These are phyloP conservation scores for Montipora capricornis DNA, from an alignment of 64 coral and sea anemone genomes.

Conservation along the genomic window DNA sequence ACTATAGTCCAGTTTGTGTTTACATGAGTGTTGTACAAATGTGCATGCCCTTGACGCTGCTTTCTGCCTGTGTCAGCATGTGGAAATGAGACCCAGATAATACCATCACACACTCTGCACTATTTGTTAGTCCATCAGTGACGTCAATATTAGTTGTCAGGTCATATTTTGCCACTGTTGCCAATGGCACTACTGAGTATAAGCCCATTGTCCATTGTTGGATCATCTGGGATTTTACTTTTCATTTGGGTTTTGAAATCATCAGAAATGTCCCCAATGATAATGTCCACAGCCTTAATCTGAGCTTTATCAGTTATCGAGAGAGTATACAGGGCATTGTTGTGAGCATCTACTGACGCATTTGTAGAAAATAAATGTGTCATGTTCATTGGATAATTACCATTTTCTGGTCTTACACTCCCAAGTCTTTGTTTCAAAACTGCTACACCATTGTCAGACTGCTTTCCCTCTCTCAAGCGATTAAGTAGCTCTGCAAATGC, in stretches of 20 bases:
- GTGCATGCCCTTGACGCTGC: too few relatives aligned
- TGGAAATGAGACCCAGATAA: too few relatives aligned
- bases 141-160: neutral
- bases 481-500: neutral
- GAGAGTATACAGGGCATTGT: slow-evolving; percentile 15
- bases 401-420: neutral
- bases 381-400: slow-evolving; percentile 25
- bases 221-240: slow-evolving; percentile 41
- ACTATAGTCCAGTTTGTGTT: too few relatives aligned
- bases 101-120: neutral
- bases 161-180: neutral
- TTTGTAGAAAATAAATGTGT: slow-evolving; percentile 72
- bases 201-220: neutral
- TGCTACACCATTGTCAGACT: neutral
- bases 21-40: too few relatives aligned
- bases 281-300: slow-evolving; percentile 48
- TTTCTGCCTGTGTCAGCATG: too few relatives aligned
- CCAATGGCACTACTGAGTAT: neutral
- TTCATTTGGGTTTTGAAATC: slow-evolving; percentile 34
- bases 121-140: neutral
- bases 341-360: slow-evolving; percentile 37
- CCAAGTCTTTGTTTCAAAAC: neutral
- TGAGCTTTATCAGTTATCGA: slow-evolving; percentile 51
- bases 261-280: slow-evolving; percentile 52
- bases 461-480: neutral